phyloP scores from a whole-genome alignment of 2,888 invertebrate species.

The Synanthedon tipuliformis region DNA sequence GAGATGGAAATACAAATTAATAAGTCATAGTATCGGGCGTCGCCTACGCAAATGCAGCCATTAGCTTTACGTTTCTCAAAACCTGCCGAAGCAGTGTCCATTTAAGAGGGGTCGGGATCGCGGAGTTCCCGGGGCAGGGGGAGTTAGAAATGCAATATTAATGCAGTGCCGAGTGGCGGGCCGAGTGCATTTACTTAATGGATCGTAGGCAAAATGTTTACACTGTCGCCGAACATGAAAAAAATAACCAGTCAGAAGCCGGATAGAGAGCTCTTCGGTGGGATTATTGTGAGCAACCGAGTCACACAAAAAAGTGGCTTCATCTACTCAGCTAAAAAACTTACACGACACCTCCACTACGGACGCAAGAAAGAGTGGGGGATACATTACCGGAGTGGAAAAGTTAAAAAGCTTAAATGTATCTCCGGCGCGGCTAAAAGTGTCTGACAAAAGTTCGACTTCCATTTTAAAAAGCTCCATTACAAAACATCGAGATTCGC shows the following conservation, averaged over 20 bases:
- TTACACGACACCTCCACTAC: slow-evolving; percentile 44
- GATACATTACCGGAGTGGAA: slow-evolving; percentile 70
- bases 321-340: slow-evolving; percentile 50
- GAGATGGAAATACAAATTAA: neutral
- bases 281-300: slow-evolving; percentile 49
- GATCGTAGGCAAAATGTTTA: slow-evolving; percentile 63
- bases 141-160: slow-evolving; percentile 74
- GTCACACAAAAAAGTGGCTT: slow-evolving; percentile 47
- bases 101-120: slow-evolving; percentile 24
- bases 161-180: slow-evolving; percentile 64
- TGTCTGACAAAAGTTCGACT: slow-evolving; percentile 71
- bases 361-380: slow-evolving; percentile 55
- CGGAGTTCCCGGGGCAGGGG: slow-evolving; percentile 19
- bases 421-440: slow-evolving; percentile 69
- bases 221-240: slow-evolving; percentile 47
- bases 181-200: slow-evolving; percentile 66
- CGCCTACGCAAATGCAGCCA: slow-evolving; percentile 13
- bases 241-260: slow-evolving; percentile 33
- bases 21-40: neutral
- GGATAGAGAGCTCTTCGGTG: slow-evolving; percentile 45
- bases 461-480: slow-evolving; percentile 71
- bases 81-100: slow-evolving; percentile 24
- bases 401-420: slow-evolving; percentile 72
- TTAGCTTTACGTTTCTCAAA: slow-evolving; percentile 27
- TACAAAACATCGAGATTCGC: slow-evolving; percentile 70